These are phyloP conservation scores for Ploceus nigricollis DNA, from an alignment of 2,113 vertebrate genomes.

Conservation along the genomic window DNA sequence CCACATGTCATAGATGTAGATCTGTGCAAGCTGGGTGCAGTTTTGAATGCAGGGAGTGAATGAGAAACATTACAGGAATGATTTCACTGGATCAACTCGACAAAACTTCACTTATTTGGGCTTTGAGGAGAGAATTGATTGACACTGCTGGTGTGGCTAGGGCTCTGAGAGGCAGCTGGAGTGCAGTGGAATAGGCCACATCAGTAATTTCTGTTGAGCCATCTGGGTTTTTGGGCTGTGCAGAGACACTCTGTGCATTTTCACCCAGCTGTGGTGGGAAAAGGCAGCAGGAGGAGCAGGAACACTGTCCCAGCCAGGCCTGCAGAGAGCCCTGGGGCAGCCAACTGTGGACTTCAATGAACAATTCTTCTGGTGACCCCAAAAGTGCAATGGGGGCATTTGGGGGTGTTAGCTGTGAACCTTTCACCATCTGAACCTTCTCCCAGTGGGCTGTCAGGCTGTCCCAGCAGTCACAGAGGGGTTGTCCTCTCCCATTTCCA, in stretches of 20 bases:
- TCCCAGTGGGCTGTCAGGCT: background rate
- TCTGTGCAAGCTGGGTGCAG: background rate
- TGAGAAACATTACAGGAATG: background rate
- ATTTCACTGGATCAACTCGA: background rate
- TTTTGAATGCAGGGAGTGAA: background rate
- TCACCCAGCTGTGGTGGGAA: background rate
- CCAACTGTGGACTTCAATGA: fast-evolving
- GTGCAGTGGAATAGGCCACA: too few relatives aligned
- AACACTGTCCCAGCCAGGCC: background rate
- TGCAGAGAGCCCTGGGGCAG: background rate
- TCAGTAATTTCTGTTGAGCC: background rate
- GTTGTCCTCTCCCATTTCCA: background rate
- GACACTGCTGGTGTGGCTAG: background rate
- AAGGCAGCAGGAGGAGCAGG: background rate
- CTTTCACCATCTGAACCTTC: background rate
- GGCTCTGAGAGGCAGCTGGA: background rate
- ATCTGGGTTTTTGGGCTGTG: background rate
- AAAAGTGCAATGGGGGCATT: fast-evolving
- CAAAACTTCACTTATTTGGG: background rate
- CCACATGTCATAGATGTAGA: fast-evolving
- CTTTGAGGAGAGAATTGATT: background rate
- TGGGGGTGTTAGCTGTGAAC: background rate
- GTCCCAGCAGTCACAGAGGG: background rate
- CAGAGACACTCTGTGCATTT: background rate
- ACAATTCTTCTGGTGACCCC: background rate